Evolutionary conservation across 2,888 invertebrate genomes (phyloP).

Genomic region (Dicycla oo): DNA sequence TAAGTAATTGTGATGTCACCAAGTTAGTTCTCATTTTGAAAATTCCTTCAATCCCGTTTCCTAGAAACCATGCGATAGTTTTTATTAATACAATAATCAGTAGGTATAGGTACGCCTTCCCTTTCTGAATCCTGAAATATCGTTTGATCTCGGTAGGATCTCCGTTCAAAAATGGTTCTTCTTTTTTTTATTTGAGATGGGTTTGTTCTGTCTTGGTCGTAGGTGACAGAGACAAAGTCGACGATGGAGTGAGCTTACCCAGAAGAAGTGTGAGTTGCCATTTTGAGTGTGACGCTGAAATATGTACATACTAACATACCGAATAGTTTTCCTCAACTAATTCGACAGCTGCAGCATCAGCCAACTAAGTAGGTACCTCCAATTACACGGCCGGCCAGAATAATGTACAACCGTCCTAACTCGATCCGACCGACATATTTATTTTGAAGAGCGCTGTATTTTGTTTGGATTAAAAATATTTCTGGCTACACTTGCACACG

Average conservation of each 20-base stretch:
- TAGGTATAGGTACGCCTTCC: neutral
- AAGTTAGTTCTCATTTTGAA: neutral
- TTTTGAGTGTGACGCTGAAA: neutral
- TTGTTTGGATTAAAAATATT: slow-evolving; percentile 90
- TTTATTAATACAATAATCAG: no score
- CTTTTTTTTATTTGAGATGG: no score
- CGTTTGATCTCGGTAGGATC: neutral
- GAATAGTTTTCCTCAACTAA: slow-evolving; percentile 2
- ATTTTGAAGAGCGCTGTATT: slow-evolving; percentile 86
- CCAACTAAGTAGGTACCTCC: neutral
- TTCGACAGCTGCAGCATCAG: neutral
- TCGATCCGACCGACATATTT: slow-evolving; percentile 83
- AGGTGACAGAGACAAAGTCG: no score
- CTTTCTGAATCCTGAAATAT: neutral
- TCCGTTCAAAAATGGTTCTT: neutral
- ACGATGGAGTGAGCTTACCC: no score
- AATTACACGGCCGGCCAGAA: slow-evolving; percentile 14
- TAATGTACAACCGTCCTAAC: slow-evolving; percentile 75
- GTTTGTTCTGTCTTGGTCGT: no score
- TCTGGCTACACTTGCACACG: slow-evolving; percentile 89
- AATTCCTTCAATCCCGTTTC: neutral
- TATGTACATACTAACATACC: neutral
- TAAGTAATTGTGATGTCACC: neutral
- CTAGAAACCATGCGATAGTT: neutral
- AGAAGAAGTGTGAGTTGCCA: no score